These are phyloP conservation scores for Xylota segnis DNA, from an alignment of 2,888 invertebrate species.

Conservation along the genomic window DNA sequence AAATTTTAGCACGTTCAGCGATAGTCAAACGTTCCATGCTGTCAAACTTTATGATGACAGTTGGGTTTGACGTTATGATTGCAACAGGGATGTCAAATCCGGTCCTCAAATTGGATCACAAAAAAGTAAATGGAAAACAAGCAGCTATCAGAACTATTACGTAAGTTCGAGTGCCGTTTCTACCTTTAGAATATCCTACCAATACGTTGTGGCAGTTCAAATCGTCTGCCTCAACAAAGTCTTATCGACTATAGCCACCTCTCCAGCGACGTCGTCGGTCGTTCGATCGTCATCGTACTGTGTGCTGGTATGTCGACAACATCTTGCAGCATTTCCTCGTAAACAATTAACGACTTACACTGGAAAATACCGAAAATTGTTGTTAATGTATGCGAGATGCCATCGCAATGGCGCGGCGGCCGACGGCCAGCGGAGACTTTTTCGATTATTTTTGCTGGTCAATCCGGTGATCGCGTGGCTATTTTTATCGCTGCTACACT, in stretches of 20 bases:
- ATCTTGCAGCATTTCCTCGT: conserved; percentile 62
- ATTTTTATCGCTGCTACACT: conserved; percentile 68
- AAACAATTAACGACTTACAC: conserved; percentile 68
- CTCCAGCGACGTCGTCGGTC: neutral
- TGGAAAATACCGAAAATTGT: conserved; percentile 71
- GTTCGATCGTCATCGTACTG: too few relatives aligned
- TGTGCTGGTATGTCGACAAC: conserved; percentile 18
- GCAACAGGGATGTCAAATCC: too few relatives aligned
- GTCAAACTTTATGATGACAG: too few relatives aligned
- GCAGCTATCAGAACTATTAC: too few relatives aligned
- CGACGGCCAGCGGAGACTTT: neutral
- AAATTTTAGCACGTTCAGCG: too few relatives aligned
- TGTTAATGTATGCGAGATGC: conserved; percentile 45
- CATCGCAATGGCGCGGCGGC: neutral
- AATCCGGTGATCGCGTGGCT: conserved; percentile 75
- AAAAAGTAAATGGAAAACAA: too few relatives aligned
- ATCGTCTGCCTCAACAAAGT: neutral
- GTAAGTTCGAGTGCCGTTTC: too few relatives aligned
- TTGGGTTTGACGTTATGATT: too few relatives aligned
- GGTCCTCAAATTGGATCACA: too few relatives aligned
- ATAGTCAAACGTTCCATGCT: too few relatives aligned
- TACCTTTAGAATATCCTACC: too few relatives aligned
- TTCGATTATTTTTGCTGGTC: conserved; percentile 68
- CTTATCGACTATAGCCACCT: neutral
- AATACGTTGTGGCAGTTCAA: neutral